A percentile compares a stretch with the other conserved stretches of the same genome.
Conservation (phyloP, 2,797 vertebrate genomes). For the Notamacropus eugenii region DNA sequence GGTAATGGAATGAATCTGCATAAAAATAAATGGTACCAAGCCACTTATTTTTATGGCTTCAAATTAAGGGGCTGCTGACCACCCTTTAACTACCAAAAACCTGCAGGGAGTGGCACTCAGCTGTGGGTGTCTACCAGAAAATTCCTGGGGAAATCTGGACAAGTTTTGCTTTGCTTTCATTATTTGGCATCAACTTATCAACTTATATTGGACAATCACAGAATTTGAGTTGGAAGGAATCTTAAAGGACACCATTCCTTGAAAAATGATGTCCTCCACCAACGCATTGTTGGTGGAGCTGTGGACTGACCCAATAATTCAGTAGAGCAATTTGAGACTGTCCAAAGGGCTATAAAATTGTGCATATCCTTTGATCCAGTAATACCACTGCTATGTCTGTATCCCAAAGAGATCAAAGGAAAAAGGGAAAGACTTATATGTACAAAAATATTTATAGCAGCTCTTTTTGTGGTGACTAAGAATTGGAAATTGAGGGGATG, state of each 20-base stretch:
- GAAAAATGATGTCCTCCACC: neutral
- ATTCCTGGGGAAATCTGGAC: neutral
- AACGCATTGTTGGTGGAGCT: neutral
- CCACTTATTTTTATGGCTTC: conserved; percentile 34
- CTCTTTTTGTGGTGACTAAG: neutral
- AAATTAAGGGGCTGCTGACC: neutral
- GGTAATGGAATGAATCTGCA: conserved; percentile 21
- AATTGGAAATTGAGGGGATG: neutral
- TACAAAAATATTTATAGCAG: neutral
- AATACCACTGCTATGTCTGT: neutral
- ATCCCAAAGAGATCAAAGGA: neutral
- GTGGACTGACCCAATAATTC: neutral
- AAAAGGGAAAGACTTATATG: neutral
- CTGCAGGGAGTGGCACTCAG: neutral
- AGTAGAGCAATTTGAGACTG: neutral
- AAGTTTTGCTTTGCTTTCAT: neutral
- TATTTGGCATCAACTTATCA: neutral
- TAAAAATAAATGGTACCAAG: neutral
- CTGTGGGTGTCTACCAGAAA: neutral
- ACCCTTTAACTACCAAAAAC: neutral
- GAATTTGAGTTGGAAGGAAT: neutral
- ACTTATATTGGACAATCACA: neutral
- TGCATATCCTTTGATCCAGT: neutral
- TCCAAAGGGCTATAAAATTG: neutral
- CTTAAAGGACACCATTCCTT: neutral